Percentiles rank a stretch among this genome's conserved stretches.
These are phyloP conservation scores for Zaprionus taronus DNA, from an alignment of 1,140 invertebrate species.

Conservation along the genomic window DNA sequence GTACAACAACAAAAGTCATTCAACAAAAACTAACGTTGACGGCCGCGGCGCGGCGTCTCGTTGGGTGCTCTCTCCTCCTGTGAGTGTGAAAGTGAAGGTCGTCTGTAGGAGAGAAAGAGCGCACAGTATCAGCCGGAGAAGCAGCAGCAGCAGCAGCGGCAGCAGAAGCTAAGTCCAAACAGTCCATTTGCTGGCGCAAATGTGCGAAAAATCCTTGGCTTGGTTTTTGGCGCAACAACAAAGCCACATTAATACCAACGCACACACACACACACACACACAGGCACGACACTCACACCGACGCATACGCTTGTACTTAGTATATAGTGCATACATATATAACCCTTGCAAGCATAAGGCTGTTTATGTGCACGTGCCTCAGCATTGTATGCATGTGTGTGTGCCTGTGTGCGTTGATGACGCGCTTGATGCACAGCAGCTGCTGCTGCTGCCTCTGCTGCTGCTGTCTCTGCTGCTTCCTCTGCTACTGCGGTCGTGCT, in stretches of 20 bases:
- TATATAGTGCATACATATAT: constrained; percentile 17
- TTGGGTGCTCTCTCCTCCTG: constrained; percentile 31
- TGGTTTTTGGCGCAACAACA: constrained; percentile 80
- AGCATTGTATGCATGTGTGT: constrained; percentile 17
- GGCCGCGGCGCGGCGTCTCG: constrained; percentile 10
- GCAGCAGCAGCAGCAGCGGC: constrained; percentile 16
- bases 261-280: constrained; percentile 11
- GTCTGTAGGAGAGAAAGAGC: constrained; percentile 78
- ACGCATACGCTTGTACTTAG: neutral
- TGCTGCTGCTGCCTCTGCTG: constrained; percentile 10
- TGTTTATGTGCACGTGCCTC: constrained; percentile 26
- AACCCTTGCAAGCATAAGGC: neutral
- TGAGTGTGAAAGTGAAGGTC: constrained; percentile 71
- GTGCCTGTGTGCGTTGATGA: constrained; percentile 55
- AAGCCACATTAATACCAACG: constrained; percentile 51
- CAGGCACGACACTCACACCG: constrained; percentile 9
- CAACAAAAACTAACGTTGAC: constrained; percentile 52
- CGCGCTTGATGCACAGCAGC: constrained; percentile 69
- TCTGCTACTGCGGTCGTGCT: constrained; percentile 21
- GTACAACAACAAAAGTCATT: constrained; percentile 47
- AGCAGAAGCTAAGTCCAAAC: constrained; percentile 49
- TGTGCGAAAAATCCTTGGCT: constrained; percentile 80
- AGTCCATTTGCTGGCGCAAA: constrained; percentile 70
- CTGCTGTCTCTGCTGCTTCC: constrained; percentile 5
- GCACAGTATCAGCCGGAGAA: constrained; percentile 44